Evolutionary conservation across 2,888 invertebrate genomes (phyloP).

Genomic region (Lasiommata megera): DNA sequence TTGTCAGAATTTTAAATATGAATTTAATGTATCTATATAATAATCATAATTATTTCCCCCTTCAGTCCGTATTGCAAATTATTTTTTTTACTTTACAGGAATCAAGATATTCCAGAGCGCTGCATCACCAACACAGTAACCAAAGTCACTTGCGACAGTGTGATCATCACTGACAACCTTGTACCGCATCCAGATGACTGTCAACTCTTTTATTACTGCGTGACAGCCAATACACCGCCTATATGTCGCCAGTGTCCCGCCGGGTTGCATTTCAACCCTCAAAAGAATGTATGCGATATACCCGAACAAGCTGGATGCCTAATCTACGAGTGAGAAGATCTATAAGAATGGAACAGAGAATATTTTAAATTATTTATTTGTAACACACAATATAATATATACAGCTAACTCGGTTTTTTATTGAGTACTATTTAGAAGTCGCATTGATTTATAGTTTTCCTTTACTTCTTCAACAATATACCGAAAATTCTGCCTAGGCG

Average conservation of each 20-base stretch:
- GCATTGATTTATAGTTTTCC: too few relatives aligned
- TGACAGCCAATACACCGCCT: conserved; percentile 24
- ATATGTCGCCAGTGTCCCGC: conserved; percentile 38
- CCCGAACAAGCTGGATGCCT: conserved; percentile 26
- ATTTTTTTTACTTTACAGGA: not conserved
- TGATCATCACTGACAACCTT: conserved; percentile 4
- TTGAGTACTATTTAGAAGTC: too few relatives aligned
- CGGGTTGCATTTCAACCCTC: conserved; percentile 31
- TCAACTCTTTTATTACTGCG: conserved; percentile 41
- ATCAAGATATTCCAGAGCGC: conserved; percentile 30
- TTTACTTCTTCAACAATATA: too few relatives aligned
- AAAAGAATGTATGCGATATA: conserved; percentile 27
- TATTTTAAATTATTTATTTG: too few relatives aligned
- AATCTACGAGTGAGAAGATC: not conserved
- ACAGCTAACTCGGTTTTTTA: too few relatives aligned
- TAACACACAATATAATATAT: too few relatives aligned
- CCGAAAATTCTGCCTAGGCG: too few relatives aligned
- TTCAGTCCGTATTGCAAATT: too few relatives aligned
- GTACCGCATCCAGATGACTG: conserved; percentile 39
- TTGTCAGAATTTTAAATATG: too few relatives aligned
- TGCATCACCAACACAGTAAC: conserved; percentile 38
- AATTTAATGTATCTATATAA: too few relatives aligned
- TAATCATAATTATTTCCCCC: too few relatives aligned
- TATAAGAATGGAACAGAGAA: too few relatives aligned
- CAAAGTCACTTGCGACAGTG: conserved; percentile 37